Evolutionary conservation across 92 coral and sea anemone species (phyloP).

Genomic region (Zoanthus sociatus): DNA sequence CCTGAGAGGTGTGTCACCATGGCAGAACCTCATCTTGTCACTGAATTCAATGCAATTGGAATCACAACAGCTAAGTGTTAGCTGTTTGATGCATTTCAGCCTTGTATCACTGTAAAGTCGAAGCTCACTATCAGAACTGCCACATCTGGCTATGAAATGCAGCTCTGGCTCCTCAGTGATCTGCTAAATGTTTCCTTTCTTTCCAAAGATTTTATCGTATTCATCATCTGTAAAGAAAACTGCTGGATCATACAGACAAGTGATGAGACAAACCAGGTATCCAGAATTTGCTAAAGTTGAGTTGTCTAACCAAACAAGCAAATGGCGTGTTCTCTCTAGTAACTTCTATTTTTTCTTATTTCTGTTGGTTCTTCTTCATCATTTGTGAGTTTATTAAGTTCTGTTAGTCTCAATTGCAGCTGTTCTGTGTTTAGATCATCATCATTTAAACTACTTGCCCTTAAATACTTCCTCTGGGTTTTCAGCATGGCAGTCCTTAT

Average conservation of each 20-base stretch:
- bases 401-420: constrained; percentile 32
- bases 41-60: background rate
- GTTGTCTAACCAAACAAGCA: constrained; percentile 61
- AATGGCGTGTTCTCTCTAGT: constrained; percentile 25
- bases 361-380: background rate
- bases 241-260: constrained; percentile 41
- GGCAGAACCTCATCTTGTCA: constrained; percentile 21
- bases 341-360: constrained; percentile 37
- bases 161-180: constrained; percentile 38
- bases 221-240: constrained; percentile 51
- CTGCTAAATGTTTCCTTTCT: constrained; percentile 14
- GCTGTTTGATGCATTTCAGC: no score
- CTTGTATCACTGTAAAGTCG: no score
- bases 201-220: constrained; percentile 39
- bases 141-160: constrained; percentile 44
- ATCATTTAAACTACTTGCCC: constrained; percentile 21
- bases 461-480: constrained; percentile 11
- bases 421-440: constrained; percentile 12
- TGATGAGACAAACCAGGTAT: constrained; percentile 39
- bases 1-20: constrained; percentile 36
- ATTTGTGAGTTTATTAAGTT: constrained; percentile 28
- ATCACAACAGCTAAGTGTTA: no score
- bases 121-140: constrained; percentile 23
- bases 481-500: constrained; percentile 37
- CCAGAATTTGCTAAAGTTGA: constrained; percentile 30